Evolutionary conservation across 2,797 vertebrate species (phyloP).

Genomic region (Craterocephalus amniculus): DNA sequence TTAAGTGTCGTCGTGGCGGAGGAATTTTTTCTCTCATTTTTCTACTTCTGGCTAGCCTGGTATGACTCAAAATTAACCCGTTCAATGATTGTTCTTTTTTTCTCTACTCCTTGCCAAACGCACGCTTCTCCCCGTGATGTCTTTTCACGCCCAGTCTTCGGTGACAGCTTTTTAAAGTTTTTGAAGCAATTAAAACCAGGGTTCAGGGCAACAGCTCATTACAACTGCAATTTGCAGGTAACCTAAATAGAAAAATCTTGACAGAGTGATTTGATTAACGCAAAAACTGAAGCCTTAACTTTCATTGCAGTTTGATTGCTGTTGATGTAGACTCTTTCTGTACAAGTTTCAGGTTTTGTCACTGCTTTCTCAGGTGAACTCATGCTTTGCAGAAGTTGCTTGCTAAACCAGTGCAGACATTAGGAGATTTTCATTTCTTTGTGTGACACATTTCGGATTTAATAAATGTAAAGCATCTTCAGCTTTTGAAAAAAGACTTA

Average conservation of each 20-base stretch:
- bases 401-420: not conserved
- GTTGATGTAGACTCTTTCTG: not conserved
- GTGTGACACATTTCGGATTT: not conserved
- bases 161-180: not conserved
- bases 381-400: not conserved
- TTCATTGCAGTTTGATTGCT: not conserved
- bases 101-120: conserved; percentile 25
- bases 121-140: conserved; percentile 55
- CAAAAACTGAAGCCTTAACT: not conserved
- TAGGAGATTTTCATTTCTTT: not conserved
- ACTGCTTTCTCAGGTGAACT: not conserved
- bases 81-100: conserved; percentile 58
- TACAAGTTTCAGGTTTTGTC: not conserved
- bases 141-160: conserved; percentile 53
- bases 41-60: conserved; percentile 76
- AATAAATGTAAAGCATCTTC: conserved; percentile 1
- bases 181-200: not conserved
- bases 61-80: conserved; percentile 86
- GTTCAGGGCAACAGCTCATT: conserved; percentile 4
- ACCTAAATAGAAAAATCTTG: not conserved
- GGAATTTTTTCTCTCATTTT: conserved; percentile 85
- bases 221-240: conserved; percentile 32
- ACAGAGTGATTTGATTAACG: not conserved
- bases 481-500: not conserved
- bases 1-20: conserved; percentile 78